Percentiles rank a stretch among this genome's conserved stretches.
Conservation (phyloP, 2,797 vertebrate genomes). For the Dromococcyx pavoninus region DNA sequence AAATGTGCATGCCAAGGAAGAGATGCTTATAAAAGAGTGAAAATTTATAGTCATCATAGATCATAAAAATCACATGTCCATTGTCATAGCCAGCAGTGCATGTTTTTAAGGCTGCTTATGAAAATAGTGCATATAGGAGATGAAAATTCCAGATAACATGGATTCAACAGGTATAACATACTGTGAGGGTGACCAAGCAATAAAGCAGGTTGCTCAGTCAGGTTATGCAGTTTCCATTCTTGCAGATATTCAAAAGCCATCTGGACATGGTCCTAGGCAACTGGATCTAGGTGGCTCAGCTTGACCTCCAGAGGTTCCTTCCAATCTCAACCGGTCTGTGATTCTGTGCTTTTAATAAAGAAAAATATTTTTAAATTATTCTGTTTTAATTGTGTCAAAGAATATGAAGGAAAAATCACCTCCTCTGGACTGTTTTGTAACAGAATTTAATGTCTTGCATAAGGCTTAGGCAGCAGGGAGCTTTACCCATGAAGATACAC, state of each 20-base stretch:
- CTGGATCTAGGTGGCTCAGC: neutral
- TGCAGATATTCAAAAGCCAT: neutral
- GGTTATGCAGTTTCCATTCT: neutral
- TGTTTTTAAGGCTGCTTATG: constrained; percentile 27
- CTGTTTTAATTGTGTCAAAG: neutral
- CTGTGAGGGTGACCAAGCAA: neutral
- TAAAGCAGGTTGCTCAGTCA: neutral
- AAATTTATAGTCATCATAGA: neutral
- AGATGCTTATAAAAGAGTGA: neutral
- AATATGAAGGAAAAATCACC: neutral
- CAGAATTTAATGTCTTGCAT: neutral
- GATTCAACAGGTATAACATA: neutral
- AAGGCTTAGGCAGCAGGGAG: neutral
- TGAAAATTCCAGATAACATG: neutral
- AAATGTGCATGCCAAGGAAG: neutral
- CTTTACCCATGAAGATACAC: neutral
- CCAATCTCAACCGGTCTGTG: neutral
- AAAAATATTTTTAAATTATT: neutral
- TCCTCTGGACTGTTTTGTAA: neutral
- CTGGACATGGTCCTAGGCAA: neutral
- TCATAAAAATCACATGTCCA: neutral
- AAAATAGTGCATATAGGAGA: neutral
- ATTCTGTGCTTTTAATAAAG: neutral
- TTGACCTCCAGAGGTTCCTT: neutral
- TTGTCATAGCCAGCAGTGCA: neutral